A percentile compares a stretch with the other conserved stretches of the same genome.
Evolutionary conservation across 1,140 invertebrate species (phyloP).

Genomic region (Drosophila pandora): DNA sequence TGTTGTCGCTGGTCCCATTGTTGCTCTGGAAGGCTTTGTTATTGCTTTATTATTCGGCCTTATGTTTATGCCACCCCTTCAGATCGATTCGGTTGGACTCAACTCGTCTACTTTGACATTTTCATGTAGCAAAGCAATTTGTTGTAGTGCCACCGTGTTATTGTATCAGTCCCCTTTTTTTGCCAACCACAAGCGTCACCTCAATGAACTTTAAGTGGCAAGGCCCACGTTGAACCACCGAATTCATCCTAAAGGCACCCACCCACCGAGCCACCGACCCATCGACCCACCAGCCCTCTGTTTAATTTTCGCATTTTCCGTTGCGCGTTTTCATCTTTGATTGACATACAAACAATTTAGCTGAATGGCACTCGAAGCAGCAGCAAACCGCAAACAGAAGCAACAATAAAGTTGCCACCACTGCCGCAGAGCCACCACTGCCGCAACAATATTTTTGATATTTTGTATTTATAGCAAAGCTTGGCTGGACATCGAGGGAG

Average conservation of each 20-base stretch:
- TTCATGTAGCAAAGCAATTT: slow-evolving; percentile 73
- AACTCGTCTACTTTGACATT: slow-evolving; percentile 59
- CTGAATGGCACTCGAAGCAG: slow-evolving; percentile 78
- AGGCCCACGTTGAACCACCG: slow-evolving; percentile 33
- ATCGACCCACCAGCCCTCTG: slow-evolving; percentile 23
- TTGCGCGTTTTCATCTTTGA: slow-evolving; percentile 81
- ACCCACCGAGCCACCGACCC: neutral
- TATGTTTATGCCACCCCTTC: slow-evolving; percentile 69
- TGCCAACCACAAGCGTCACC: slow-evolving; percentile 63
- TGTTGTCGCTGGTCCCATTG: slow-evolving; percentile 44
- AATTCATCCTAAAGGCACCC: neutral
- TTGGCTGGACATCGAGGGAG: slow-evolving; percentile 19
- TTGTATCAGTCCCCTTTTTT: slow-evolving; percentile 46
- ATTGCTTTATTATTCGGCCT: slow-evolving; percentile 58
- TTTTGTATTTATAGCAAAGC: slow-evolving; percentile 74
- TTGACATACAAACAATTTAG: slow-evolving; percentile 83
- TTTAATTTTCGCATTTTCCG: slow-evolving; percentile 82
- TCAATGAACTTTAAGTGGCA: slow-evolving; percentile 71
- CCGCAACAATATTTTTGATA: slow-evolving; percentile 71
- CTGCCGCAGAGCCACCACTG: slow-evolving; percentile 25
- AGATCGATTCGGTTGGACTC: slow-evolving; percentile 7
- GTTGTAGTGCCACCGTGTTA: slow-evolving; percentile 63
- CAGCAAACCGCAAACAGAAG: slow-evolving; percentile 64
- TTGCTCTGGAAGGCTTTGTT: slow-evolving; percentile 49
- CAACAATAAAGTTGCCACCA: slow-evolving; percentile 53